Evolutionary conservation across 2,113 vertebrate genomes (phyloP).

Genomic region (Riparia riparia): DNA sequence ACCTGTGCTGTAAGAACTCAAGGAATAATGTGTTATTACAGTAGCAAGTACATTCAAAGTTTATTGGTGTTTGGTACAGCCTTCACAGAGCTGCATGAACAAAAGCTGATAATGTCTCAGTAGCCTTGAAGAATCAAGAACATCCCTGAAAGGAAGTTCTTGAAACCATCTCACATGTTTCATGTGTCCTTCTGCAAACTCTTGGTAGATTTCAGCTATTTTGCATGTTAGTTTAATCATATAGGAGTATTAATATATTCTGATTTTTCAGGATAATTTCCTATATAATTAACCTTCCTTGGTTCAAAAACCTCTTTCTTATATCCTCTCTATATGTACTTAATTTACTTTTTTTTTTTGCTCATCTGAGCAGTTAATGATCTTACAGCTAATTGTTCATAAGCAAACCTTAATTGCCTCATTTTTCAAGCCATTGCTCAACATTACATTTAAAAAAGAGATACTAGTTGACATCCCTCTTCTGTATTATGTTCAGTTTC

Average conservation of each 20-base stretch:
- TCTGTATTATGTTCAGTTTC: neutral
- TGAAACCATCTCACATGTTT: neutral
- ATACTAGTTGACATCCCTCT: neutral
- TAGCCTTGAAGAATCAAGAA: neutral
- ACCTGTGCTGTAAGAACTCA: neutral
- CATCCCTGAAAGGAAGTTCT: neutral
- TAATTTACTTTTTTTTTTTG: neutral
- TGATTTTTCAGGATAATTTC: neutral
- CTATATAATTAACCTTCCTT: neutral
- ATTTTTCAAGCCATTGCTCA: slow-evolving; percentile 25
- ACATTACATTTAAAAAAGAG: neutral
- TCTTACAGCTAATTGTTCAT: neutral
- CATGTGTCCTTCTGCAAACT: neutral
- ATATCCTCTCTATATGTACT: neutral
- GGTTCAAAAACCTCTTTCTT: neutral
- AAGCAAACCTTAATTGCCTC: neutral
- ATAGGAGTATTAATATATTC: neutral
- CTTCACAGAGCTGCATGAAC: neutral
- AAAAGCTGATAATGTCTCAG: neutral
- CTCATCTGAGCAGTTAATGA: neutral
- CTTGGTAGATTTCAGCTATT: neutral
- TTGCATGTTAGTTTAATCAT: neutral
- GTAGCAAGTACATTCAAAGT: neutral
- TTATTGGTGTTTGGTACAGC: neutral
- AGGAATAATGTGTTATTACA: neutral